phyloP scores from a whole-genome alignment of 2,888 invertebrate species.

The Venusia cambrica region DNA sequence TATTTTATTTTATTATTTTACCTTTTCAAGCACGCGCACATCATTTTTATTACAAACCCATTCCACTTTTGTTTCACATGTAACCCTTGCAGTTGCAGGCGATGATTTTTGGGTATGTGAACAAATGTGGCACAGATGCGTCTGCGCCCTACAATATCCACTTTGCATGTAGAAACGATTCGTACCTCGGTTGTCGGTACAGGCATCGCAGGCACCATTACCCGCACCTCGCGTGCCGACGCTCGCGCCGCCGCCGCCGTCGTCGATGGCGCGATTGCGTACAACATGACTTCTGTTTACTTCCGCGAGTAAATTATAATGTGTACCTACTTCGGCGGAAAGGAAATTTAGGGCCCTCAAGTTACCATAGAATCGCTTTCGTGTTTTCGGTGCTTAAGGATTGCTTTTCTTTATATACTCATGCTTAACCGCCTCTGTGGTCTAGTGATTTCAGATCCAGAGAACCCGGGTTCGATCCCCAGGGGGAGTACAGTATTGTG shows the following conservation, averaged over 20 bases:
- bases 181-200: conserved; percentile 17
- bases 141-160: too few relatives aligned
- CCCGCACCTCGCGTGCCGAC: conserved; percentile 30
- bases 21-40: too few relatives aligned
- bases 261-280: conserved; percentile 37
- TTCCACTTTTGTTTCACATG: too few relatives aligned
- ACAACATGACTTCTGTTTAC: conserved; percentile 58
- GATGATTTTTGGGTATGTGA: too few relatives aligned
- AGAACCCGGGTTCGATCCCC: too few relatives aligned
- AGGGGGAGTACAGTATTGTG: too few relatives aligned
- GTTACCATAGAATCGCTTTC: conserved; percentile 29
- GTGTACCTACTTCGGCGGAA: conserved; percentile 47
- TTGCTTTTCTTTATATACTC: conserved; percentile 7
- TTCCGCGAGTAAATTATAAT: conserved; percentile 66
- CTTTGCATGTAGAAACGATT: conserved; percentile 14
- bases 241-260: conserved; percentile 29
- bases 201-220: conserved; percentile 24
- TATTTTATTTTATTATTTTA: too few relatives aligned
- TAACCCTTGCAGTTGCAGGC: too few relatives aligned
- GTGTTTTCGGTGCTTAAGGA: conserved; percentile 14
- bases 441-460: too few relatives aligned
- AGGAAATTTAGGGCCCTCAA: conserved; percentile 45
- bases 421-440: too few relatives aligned
- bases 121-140: too few relatives aligned
- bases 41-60: too few relatives aligned